phyloP scores from a whole-genome alignment of 2,888 invertebrate species.

The Drosophila histrio region DNA sequence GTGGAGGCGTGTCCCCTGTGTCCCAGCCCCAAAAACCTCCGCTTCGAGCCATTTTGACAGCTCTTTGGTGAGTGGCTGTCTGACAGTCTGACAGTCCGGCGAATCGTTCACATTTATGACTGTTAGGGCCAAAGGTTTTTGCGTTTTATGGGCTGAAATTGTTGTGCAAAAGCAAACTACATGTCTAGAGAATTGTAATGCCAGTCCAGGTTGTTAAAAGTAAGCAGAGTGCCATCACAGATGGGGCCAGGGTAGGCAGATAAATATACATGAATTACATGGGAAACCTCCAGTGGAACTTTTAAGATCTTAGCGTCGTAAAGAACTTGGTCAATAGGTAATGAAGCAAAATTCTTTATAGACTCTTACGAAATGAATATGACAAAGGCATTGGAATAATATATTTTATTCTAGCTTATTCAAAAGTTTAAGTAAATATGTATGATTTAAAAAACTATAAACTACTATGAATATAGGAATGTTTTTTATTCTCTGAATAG shows the following conservation, averaged over 20 bases:
- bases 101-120: constrained; percentile 67
- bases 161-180: constrained; percentile 50
- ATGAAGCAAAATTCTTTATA: background rate
- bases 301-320: background rate
- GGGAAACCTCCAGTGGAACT: background rate
- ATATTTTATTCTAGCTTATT: background rate
- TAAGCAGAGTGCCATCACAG: constrained; percentile 34
- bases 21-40: background rate
- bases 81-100: constrained; percentile 34
- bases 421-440: background rate
- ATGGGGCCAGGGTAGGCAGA: constrained; percentile 10
- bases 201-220: constrained; percentile 43
- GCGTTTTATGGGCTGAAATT: constrained; percentile 55
- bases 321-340: constrained; percentile 3
- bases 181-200: constrained; percentile 39
- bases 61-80: constrained; percentile 40
- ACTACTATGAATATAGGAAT: no score
- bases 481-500: no score
- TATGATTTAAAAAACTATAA: background rate
- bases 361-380: background rate
- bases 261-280: background rate
- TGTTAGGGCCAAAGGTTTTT: constrained; percentile 68
- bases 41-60: constrained; percentile 61
- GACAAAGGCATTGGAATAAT: background rate
- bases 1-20: constrained; percentile 44